These are phyloP conservation scores for Barbus barbus DNA, from an alignment of 2,113 vertebrate species.

Conservation along the genomic window DNA sequence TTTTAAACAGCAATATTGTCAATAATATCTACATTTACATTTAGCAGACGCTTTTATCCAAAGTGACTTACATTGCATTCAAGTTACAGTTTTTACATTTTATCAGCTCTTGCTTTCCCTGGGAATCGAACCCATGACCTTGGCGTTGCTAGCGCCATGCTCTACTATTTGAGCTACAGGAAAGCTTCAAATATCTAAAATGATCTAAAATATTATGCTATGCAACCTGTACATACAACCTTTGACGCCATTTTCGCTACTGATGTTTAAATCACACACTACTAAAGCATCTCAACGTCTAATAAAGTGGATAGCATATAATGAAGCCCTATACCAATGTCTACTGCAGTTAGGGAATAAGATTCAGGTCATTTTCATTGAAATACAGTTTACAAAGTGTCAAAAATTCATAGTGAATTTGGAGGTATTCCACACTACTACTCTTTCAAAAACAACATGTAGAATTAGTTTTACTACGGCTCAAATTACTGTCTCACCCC, in stretches of 20 bases:
- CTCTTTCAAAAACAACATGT: background rate
- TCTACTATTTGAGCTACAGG: no score
- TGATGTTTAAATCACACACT: background rate
- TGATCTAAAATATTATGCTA: no score
- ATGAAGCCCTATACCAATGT: background rate
- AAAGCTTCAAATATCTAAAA: no score
- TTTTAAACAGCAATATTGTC: background rate
- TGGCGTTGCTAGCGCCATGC: no score
- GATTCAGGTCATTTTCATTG: background rate
- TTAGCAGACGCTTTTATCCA: no score
- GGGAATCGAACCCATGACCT: no score
- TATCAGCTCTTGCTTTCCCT: no score
- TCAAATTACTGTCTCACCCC: conserved; percentile 23
- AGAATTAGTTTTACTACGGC: background rate
- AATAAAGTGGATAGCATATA: background rate
- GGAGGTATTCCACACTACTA: background rate
- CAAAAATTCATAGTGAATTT: background rate
- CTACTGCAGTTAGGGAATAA: background rate
- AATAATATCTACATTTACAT: background rate
- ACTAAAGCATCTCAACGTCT: background rate
- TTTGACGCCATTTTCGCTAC: background rate
- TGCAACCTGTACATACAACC: background rate
- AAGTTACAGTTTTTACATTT: no score
- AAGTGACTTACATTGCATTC: no score
- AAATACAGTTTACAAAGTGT: background rate